Evolutionary conservation across 92 coral and sea anemone species (phyloP).

Genomic region (Zoanthus gigantus): DNA sequence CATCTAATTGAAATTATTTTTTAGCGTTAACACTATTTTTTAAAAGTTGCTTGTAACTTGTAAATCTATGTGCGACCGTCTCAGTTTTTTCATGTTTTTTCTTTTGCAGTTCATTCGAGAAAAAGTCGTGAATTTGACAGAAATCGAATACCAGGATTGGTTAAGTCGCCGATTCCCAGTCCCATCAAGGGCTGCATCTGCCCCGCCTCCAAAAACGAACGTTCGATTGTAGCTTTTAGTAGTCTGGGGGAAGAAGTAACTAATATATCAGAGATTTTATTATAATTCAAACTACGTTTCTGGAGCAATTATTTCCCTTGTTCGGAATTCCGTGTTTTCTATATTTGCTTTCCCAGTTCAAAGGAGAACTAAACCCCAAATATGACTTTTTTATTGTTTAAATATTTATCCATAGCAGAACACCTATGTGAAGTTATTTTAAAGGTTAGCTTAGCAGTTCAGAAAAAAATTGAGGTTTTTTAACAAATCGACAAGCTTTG

Average conservation of each 20-base stretch:
- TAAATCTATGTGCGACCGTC: too few relatives aligned
- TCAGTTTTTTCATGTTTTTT: not conserved
- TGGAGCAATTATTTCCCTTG: not conserved
- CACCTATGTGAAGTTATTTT: too few relatives aligned
- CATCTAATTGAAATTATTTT: too few relatives aligned
- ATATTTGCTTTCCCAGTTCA: too few relatives aligned
- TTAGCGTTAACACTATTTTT: not conserved
- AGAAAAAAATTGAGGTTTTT: too few relatives aligned
- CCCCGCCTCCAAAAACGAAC: slow-evolving; percentile 78
- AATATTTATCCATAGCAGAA: too few relatives aligned
- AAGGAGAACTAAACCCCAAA: too few relatives aligned
- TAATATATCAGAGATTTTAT: not conserved
- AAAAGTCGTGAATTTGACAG: slow-evolving; percentile 91
- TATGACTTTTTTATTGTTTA: too few relatives aligned
- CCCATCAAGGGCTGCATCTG: slow-evolving; percentile 81
- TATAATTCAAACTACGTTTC: not conserved
- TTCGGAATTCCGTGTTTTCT: not conserved
- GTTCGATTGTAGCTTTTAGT: slow-evolving; percentile 14
- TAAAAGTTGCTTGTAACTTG: too few relatives aligned
- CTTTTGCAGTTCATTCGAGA: slow-evolving; percentile 87
- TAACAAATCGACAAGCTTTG: too few relatives aligned
- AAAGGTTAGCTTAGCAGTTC: too few relatives aligned
- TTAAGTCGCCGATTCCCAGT: slow-evolving; percentile 78
- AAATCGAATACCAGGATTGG: slow-evolving; percentile 91
- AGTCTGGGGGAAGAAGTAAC: not conserved